Conservation (phyloP, 2,797 vertebrate genomes). For the Hemibagrus guttatus region DNA sequence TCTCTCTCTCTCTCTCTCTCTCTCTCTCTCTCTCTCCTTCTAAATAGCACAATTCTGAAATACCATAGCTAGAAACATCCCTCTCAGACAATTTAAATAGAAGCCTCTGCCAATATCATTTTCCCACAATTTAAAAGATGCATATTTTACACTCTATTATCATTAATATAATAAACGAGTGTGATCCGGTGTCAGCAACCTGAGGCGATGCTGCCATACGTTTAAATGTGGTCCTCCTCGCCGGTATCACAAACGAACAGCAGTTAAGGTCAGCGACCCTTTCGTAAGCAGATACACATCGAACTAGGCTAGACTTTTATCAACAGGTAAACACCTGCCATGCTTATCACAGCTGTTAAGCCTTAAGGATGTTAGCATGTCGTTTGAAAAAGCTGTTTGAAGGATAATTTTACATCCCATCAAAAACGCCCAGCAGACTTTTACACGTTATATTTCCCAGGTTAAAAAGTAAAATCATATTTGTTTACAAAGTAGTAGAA, state of each 20-base stretch:
- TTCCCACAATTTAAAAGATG: background rate
- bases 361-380: background rate
- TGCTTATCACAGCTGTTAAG: slow-evolving; percentile 33
- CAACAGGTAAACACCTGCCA: slow-evolving; percentile 49
- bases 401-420: slow-evolving; percentile 28
- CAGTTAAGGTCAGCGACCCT: slow-evolving; percentile 31
- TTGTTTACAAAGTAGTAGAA: background rate
- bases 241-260: slow-evolving; percentile 44
- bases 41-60: slow-evolving; percentile 8
- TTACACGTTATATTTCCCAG: background rate
- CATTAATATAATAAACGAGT: slow-evolving; percentile 26
- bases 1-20: slow-evolving; percentile 10
- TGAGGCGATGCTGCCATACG: slow-evolving; percentile 22
- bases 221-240: slow-evolving; percentile 12
- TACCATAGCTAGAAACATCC: slow-evolving; percentile 12
- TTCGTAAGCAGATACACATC: slow-evolving; percentile 38
- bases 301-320: slow-evolving; percentile 35
- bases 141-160: background rate
- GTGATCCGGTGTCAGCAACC: slow-evolving; percentile 6
- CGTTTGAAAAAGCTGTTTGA: slow-evolving; percentile 29
- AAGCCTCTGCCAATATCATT: background rate
- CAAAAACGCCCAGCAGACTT: background rate
- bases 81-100: too few species aligned
- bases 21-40: slow-evolving; percentile 7
- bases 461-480: background rate